Base-by-base conservation (phyloP, 2,888 invertebrate genomes). In the Melitaea athalia region DNA sequence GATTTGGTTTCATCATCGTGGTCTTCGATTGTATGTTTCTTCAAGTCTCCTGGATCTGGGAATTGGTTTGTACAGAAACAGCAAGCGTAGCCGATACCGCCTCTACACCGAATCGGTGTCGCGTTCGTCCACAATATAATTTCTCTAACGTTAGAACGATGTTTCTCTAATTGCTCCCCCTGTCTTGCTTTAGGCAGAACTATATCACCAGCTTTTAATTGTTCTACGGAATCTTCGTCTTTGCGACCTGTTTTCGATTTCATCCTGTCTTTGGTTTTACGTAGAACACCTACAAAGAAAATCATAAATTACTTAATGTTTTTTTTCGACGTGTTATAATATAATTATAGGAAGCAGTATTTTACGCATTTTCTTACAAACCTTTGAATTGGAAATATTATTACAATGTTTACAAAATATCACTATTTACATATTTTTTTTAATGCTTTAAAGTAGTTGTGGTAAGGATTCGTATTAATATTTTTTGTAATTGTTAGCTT, bases 121-220 rank as follows among this genome's bases (percentile, higher is more conserved):
- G 85, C 85, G 60, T 85, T 87, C 0, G 86, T 81, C 50, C 76
- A 79, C 33, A 75, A 68, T 45, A 85, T 72, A 65, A 83, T 76
- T 67, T 78, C 77, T 67, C 79, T 74, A 12, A 82, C 73, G 67
- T 83, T 85, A 0, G 68, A 75, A 45, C 78, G 72, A 63, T 79
- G 78, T 65, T 77, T 79, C 15, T 77, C 76, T 62, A 79, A 74
- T 59, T 74, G 74, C 60, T 75, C 74, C 10, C 77, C 76, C 57
- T 72, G 72, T 59, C 72, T 75, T 24, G 50, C 69, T 63, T 68
- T 72, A 33, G 74, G 72, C 33, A 68, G 52, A 33, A 24, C 17
- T 53, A 38, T n/a, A 57, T 8, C 15, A 7, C 6, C 5, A 3
- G 55, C 55, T 15, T n/a, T 65, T 42, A 67, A 64, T 45, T 42